A percentile compares a stretch with the other conserved stretches of the same genome.
phyloP scores from a whole-genome alignment of 2,888 invertebrate species.

The Steinernema scapterisci region DNA sequence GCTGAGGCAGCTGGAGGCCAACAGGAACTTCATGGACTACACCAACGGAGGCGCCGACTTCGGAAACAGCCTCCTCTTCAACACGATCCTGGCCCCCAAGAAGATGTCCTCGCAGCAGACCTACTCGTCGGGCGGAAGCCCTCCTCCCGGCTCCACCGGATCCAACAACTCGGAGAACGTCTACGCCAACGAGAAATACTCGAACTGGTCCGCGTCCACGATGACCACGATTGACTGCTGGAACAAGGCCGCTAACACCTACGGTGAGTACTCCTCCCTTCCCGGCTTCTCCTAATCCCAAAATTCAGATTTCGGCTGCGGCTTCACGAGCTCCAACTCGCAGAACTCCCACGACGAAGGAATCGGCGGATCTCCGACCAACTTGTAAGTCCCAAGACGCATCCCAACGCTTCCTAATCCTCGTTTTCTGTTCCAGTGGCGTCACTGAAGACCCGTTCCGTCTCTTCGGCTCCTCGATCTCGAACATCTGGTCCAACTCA shows the following conservation, averaged over 20 bases:
- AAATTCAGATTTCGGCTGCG: slow-evolving; percentile 34
- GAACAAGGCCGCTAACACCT: slow-evolving; percentile 21
- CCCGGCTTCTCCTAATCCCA: not conserved
- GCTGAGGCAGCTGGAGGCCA: not conserved
- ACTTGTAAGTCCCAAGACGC: slow-evolving; percentile 41
- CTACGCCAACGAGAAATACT: slow-evolving; percentile 7
- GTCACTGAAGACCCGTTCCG: not conserved
- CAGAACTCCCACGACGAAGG: slow-evolving; percentile 53
- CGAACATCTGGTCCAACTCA: slow-evolving; percentile 8
- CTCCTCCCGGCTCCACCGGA: slow-evolving; percentile 20
- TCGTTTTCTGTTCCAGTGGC: not conserved
- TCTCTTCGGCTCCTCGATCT: slow-evolving; percentile 1
- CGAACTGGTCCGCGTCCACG: not conserved
- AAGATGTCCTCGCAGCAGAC: slow-evolving; percentile 16
- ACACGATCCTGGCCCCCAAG: not conserved
- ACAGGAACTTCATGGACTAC: not conserved
- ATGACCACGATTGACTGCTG: slow-evolving; percentile 1
- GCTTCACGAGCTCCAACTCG: slow-evolving; percentile 41
- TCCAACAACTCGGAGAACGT: not conserved
- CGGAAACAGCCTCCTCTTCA: not conserved
- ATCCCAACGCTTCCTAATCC: not conserved
- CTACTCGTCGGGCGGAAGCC: not conserved
- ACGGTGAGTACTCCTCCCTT: not conserved
- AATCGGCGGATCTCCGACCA: slow-evolving; percentile 53
- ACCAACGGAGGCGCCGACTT: not conserved